These are phyloP conservation scores for Cromileptes altivelis DNA, from an alignment of 2,113 vertebrate genomes.

Conservation along the genomic window DNA sequence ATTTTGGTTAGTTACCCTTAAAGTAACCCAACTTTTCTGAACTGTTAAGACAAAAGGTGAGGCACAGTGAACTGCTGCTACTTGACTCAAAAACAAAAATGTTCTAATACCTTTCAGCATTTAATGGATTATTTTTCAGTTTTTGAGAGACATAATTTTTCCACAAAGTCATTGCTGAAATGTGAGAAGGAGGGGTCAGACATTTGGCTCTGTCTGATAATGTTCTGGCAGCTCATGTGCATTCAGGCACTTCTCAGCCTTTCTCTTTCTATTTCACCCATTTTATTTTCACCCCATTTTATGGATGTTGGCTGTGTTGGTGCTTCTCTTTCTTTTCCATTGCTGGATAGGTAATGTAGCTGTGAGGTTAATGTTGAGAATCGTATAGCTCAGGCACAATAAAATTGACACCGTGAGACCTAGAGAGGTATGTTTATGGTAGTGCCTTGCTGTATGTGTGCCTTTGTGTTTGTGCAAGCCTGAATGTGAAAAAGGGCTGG, in stretches of 20 bases:
- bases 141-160: constrained; percentile 15
- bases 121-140: constrained; percentile 64
- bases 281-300: constrained; percentile 61
- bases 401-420: constrained; percentile 67
- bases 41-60: constrained; percentile 72
- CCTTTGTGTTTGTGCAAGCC: constrained; percentile 59
- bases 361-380: constrained; percentile 79
- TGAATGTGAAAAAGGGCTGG: constrained; percentile 45
- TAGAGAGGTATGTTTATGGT: constrained; percentile 64
- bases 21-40: constrained; percentile 44
- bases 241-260: constrained; percentile 49
- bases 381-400: constrained; percentile 69
- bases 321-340: constrained; percentile 44
- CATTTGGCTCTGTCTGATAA: constrained; percentile 33
- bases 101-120: constrained; percentile 43
- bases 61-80: constrained; percentile 52
- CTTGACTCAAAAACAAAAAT: background rate
- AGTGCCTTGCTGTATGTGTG: constrained; percentile 30
- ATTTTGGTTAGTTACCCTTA: too few relatives aligned
- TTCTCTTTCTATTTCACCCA: constrained; percentile 39
- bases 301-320: constrained; percentile 47
- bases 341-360: constrained; percentile 69
- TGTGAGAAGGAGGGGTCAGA: constrained; percentile 15
- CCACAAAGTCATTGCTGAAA: constrained; percentile 34
- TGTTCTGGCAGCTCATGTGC: constrained; percentile 60